phyloP scores from a whole-genome alignment of 2,888 invertebrate species.

The Drosophila leonis region DNA sequence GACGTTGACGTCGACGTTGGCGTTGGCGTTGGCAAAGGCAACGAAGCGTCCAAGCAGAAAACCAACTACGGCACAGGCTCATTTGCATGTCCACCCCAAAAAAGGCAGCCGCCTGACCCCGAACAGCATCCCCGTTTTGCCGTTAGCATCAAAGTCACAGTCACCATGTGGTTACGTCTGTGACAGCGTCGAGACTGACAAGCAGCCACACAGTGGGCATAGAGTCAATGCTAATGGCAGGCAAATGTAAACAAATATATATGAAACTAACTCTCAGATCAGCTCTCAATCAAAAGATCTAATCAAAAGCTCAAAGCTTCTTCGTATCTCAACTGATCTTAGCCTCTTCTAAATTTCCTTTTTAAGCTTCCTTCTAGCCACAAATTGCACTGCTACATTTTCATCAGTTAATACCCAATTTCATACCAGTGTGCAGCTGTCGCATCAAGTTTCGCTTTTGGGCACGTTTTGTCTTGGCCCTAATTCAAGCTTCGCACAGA shows the following conservation, averaged over 20 bases:
- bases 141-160: slow-evolving; percentile 62
- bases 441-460: slow-evolving; percentile 75
- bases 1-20: slow-evolving; percentile 1
- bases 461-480: slow-evolving; percentile 80
- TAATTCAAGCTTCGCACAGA: slow-evolving; percentile 75
- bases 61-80: slow-evolving; percentile 79
- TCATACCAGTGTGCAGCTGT: slow-evolving; percentile 52
- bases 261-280: too few relatives aligned
- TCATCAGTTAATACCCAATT: background rate
- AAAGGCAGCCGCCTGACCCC: slow-evolving; percentile 36
- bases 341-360: background rate
- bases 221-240: background rate
- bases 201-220: slow-evolving; percentile 53
- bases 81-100: slow-evolving; percentile 74
- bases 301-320: background rate
- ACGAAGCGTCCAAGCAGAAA: slow-evolving; percentile 80
- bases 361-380: background rate
- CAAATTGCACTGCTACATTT: background rate
- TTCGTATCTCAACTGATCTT: background rate
- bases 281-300: background rate
- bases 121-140: slow-evolving; percentile 30
- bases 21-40: slow-evolving; percentile 62
- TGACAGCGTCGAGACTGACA: slow-evolving; percentile 72
- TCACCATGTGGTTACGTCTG: slow-evolving; percentile 78
- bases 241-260: background rate